Percentiles rank a stretch among this genome's conserved stretches.
phyloP scores from a whole-genome alignment of 2,888 invertebrate genomes.

The Scaptomyza caliginosa region DNA sequence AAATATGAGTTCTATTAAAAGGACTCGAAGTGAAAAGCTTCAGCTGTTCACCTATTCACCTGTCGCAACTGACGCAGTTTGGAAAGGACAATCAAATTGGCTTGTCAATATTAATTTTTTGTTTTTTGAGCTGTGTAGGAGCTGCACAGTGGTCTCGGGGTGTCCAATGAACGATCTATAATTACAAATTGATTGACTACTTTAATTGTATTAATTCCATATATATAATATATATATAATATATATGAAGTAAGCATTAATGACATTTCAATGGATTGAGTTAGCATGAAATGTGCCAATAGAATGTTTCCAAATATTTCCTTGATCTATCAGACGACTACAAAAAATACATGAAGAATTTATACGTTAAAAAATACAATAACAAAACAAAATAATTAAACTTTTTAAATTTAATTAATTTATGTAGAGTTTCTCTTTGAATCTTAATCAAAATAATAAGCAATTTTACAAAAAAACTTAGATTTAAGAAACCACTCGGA shows the following conservation, averaged over 20 bases:
- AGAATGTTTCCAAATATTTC: too few species aligned
- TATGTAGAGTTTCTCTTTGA: too few species aligned
- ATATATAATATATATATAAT: neutral
- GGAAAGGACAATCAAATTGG: slow-evolving; percentile 34
- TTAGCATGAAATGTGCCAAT: neutral
- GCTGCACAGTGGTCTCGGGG: slow-evolving; percentile 34
- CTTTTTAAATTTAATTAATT: too few species aligned
- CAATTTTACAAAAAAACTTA: too few species aligned
- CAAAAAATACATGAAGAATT: too few species aligned
- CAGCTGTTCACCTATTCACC: slow-evolving; percentile 54
- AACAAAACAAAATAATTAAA: too few species aligned
- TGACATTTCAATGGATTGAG: neutral
- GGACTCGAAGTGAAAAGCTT: slow-evolving; percentile 53
- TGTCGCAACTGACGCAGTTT: slow-evolving; percentile 41
- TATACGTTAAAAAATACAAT: too few species aligned
- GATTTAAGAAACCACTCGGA: too few species aligned
- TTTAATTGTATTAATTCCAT: neutral
- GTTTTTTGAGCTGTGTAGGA: neutral
- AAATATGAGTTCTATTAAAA: slow-evolving; percentile 34
- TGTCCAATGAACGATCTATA: neutral
- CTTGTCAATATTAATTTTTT: slow-evolving; percentile 31
- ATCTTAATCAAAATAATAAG: too few species aligned
- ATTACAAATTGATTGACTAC: neutral
- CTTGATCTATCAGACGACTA: too few species aligned
- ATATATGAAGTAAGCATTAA: neutral